phyloP scores from a whole-genome alignment of 2,113 vertebrate species.

The Chlorocebus sabaeus region DNA sequence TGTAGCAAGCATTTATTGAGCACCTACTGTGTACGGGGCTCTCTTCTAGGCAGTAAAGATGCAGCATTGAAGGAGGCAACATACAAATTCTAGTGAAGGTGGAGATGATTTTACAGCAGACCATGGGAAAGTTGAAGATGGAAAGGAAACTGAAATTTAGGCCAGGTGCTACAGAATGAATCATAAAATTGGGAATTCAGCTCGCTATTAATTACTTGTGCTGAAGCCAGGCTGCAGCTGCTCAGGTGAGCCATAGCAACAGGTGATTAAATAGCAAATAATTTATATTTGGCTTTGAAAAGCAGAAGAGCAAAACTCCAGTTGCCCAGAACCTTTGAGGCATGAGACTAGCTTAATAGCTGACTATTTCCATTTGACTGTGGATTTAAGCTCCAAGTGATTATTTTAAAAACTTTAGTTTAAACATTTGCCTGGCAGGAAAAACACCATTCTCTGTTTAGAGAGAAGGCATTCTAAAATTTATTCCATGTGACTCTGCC shows the following conservation, averaged over 20 bases:
- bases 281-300: not conserved
- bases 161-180: not conserved
- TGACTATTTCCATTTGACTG: not conserved
- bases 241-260: not conserved
- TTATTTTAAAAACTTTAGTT: not conserved
- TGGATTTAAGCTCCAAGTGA: constrained; percentile 25
- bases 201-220: not conserved
- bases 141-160: not conserved
- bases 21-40: not conserved
- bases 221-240: not conserved
- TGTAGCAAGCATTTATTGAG: not conserved
- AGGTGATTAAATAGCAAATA: constrained; percentile 29
- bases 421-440: constrained; percentile 17
- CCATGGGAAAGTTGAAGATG: not conserved
- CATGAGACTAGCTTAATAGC: not conserved
- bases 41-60: not conserved
- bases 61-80: not conserved
- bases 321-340: not conserved
- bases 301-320: not conserved
- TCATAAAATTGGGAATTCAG: not conserved
- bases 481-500: not conserved
- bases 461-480: constrained; percentile 28
- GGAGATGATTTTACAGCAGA: not conserved
- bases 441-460: not conserved
- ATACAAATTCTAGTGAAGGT: not conserved